Evolutionary conservation across 2,888 invertebrate species (phyloP).

Genomic region (Megastigmus dorsalis): DNA sequence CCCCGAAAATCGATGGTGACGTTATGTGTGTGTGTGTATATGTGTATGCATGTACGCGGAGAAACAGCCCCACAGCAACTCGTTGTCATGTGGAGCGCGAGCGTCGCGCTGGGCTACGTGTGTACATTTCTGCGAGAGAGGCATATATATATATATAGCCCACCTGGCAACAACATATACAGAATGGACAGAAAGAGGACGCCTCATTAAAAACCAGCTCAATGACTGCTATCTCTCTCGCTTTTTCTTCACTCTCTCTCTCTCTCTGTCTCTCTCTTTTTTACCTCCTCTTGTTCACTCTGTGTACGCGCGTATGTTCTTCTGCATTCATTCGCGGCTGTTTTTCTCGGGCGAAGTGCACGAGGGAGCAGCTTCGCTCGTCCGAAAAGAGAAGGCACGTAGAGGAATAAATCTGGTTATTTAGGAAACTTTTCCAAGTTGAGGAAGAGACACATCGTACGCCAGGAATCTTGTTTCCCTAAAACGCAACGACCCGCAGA

Average conservation of each 20-base stretch:
- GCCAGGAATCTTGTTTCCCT: too few relatives aligned
- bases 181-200: slow-evolving; percentile 43
- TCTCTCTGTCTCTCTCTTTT: background rate
- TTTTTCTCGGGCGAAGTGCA: slow-evolving; percentile 6
- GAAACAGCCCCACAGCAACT: too few relatives aligned
- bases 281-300: background rate
- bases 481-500: too few relatives aligned
- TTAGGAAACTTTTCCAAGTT: too few relatives aligned
- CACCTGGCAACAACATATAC: slow-evolving; percentile 45
- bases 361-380: background rate
- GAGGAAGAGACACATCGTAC: too few relatives aligned
- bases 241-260: background rate
- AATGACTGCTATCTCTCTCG: slow-evolving; percentile 30
- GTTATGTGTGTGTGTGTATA: too few relatives aligned
- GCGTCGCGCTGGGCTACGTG: background rate
- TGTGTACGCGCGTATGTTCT: too few relatives aligned
- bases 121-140: slow-evolving; percentile 32
- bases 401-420: too few relatives aligned
- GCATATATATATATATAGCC: too few relatives aligned
- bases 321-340: background rate
- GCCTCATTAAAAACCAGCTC: slow-evolving; percentile 57
- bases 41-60: too few relatives aligned
- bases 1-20: slow-evolving; percentile 41
- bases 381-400: too few relatives aligned
- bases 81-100: slow-evolving; percentile 36